Evolutionary conservation across 2,888 invertebrate genomes (phyloP), one percentile per base, ranked within the genome.

Genomic region (Cataglyphis rosenhaueri): DNA sequence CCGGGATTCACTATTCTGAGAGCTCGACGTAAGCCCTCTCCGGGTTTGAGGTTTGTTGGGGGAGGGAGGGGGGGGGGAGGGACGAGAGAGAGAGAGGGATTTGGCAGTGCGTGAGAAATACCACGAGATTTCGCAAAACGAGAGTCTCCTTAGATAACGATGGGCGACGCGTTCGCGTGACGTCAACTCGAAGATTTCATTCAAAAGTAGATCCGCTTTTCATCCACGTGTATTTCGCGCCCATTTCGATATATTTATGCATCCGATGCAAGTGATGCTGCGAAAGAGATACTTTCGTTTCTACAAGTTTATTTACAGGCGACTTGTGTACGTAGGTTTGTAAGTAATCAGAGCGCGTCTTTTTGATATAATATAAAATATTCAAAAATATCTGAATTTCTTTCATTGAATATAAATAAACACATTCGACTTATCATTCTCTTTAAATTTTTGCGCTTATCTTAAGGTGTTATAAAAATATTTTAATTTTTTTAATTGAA

Each of bases 161-260:
- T 38, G 5, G 32, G 18, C 61, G 41, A 55, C 44, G 32, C 21
- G 55, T 61, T 1, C 41, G 35, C 44, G 25, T 83, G 65, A 79
- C 65, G 83, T 83, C 78, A 71, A 79, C 61, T 29, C 68, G 74
- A 55, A 52, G 55, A 62, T 44, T 81, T 84, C 83, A 84, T 84
- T 81, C 81, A 83, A 74, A 79, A 73, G 52, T 41, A 62, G 25
- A 32, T 68, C 29, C 52, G 29, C 12, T n/a, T 52, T 52, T 29
- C 21, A 38, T 55, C 64, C n/a, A n/a, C 32, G 29, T 57, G 38
- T 25, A 38, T 21, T 44, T 44, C 35, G 29, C 61, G 29, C 29
- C 1, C 18, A 44, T 29, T 12, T 15, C 44, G 8, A n/a, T 55
- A 21, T 21, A 15, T 74, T 52, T 48, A 32, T 10, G 6, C 5